Evolutionary conservation across 2,888 invertebrate genomes (phyloP), one percentile per base, ranked within the genome.

Genomic region (Rhagonycha fulva): DNA sequence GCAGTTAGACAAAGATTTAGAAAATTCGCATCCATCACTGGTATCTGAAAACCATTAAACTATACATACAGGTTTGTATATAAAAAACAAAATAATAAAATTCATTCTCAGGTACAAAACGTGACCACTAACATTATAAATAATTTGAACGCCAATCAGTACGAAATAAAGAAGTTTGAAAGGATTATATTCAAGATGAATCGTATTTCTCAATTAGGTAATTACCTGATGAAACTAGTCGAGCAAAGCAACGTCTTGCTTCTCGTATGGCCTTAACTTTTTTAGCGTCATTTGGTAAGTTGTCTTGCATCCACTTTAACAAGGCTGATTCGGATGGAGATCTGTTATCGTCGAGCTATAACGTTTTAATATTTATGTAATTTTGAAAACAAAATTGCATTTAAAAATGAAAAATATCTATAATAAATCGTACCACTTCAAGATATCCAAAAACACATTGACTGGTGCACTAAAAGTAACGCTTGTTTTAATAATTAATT

Each of bases 381-480:
- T 24, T 61, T 24, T 66, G 24, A 2, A 14, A 62, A 61, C 14
- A 62, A 19, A 73, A 26, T 5, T 68, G 24, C 23, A 12, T 47
- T 47, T 47, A n/a, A 11, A n/a, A n/a, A 2, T 62, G 2, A 10
- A 19, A 62, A 14, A 23, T 62, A 14, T 12, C n/a, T 24, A n/a
- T n/a, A 63, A 23, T 61, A 70, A 12, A 62, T 71, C 83, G 82
- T 84, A 87, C 87, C 84, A 88, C 81, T 81, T 87, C 86, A 78
- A 88, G 79, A 80, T 87, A 85, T 5, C 86, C 86, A 80, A 87
- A 87, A 68, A 87, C 83, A 71, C 87, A 88, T 80, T 87, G 87
- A 77, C 86, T 87, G 24, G 84, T 77, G 72, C 87, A 88, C 86
- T 87, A 75, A 79, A 85, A 86, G 74, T 71, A 75, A 70, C 77